Conservation (phyloP, 2,888 invertebrate genomes). For the Cryptus viduatorius region DNA sequence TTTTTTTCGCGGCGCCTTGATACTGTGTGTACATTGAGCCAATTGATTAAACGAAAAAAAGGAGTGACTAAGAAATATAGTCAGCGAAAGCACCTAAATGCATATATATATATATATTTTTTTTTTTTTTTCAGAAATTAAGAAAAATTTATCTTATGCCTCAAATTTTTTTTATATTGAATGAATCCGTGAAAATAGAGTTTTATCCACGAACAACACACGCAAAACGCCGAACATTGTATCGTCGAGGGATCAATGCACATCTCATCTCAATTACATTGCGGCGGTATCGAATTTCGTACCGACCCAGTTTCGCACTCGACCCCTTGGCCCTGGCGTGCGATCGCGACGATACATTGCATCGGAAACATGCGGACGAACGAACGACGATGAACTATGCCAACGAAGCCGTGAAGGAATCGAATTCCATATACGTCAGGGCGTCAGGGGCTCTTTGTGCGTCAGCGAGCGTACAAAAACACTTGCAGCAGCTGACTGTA, state of each 20-base stretch:
- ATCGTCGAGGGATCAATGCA: constrained; percentile 39
- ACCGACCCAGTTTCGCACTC: constrained; percentile 60
- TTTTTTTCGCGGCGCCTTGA: neutral
- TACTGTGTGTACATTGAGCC: constrained; percentile 14
- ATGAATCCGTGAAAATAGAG: neutral
- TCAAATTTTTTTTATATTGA: neutral
- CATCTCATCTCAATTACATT: constrained; percentile 49
- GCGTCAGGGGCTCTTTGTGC: neutral
- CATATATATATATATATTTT: neutral
- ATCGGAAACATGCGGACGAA: constrained; percentile 13
- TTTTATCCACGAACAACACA: neutral
- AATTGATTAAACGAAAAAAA: constrained; percentile 22
- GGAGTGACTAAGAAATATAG: neutral
- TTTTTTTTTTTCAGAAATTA: neutral
- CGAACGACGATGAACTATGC: constrained; percentile 18
- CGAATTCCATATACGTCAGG: constrained; percentile 23
- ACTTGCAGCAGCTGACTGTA: constrained; percentile 49
- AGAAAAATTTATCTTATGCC: neutral
- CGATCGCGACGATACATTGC: constrained; percentile 58
- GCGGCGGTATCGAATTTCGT: constrained; percentile 61
- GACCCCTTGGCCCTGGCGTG: constrained; percentile 61
- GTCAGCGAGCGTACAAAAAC: neutral
- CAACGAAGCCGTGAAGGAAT: constrained; percentile 26
- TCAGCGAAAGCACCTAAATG: neutral
- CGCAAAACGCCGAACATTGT: constrained; percentile 18